phyloP scores from a whole-genome alignment of 2,888 invertebrate species.

The Dicyrtoma fusca region DNA sequence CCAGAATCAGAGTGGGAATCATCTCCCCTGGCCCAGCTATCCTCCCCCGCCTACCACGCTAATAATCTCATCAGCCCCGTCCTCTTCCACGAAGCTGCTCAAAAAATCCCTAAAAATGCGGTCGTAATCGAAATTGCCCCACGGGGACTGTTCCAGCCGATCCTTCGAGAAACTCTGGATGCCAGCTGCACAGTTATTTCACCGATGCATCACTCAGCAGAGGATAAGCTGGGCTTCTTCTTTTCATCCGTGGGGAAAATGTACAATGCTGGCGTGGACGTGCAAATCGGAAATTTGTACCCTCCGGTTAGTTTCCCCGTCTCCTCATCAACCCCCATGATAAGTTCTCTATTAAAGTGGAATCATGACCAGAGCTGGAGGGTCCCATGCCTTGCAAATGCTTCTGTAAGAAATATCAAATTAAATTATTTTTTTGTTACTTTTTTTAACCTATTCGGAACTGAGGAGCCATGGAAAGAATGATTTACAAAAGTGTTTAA shows the following conservation, averaged over 20 bases:
- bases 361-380: constrained; percentile 68
- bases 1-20: constrained; percentile 74
- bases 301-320: constrained; percentile 79
- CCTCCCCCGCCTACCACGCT: constrained; percentile 85
- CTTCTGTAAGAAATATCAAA: constrained; percentile 76
- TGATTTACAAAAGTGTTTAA: too few species aligned
- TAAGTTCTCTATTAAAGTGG: constrained; percentile 84
- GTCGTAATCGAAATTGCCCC: constrained; percentile 65
- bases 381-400: constrained; percentile 48
- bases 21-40: constrained; percentile 67
- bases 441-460: too few species aligned
- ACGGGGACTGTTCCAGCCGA: constrained; percentile 65
- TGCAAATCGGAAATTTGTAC: constrained; percentile 76
- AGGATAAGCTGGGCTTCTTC: constrained; percentile 30
- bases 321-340: constrained; percentile 80
- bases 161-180: constrained; percentile 63
- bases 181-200: background rate
- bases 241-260: constrained; percentile 61
- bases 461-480: too few species aligned
- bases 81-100: constrained; percentile 67
- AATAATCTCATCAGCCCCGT: constrained; percentile 78
- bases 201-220: constrained; percentile 33
- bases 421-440: too few species aligned
- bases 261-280: constrained; percentile 75
- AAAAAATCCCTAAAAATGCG: constrained; percentile 64